Evolutionary conservation across 2,113 vertebrate genomes (phyloP).

Genomic region (Xenotilapia flavipinnis): DNA sequence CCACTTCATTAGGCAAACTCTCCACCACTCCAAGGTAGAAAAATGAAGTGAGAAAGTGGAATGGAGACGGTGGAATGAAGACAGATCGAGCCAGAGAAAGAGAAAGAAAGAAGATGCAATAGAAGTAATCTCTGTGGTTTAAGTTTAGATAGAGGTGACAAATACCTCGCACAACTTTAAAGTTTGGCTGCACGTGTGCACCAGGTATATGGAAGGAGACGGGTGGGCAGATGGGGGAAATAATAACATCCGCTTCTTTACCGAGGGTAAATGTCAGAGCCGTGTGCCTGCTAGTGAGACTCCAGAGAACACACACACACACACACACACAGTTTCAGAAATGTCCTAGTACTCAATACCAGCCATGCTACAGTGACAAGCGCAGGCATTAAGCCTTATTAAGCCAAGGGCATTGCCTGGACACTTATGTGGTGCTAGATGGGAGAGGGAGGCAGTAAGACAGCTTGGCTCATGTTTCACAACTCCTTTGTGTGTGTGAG

Average conservation of each 20-base stretch:
- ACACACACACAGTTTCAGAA: conserved; percentile 41
- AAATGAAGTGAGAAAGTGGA: conserved; percentile 50
- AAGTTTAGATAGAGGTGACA: conserved; percentile 23
- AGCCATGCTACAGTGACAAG: conserved; percentile 47
- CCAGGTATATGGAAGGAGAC: not conserved
- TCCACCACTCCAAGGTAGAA: conserved; percentile 44
- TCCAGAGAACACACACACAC: conserved; percentile 43
- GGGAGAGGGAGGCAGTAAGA: conserved; percentile 29
- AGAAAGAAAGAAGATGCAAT: conserved; percentile 10
- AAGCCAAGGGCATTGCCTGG: conserved; percentile 52
- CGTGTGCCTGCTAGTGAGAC: conserved; percentile 55
- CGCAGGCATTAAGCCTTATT: conserved; percentile 54
- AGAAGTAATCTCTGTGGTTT: conserved; percentile 7
- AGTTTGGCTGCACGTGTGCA: not conserved
- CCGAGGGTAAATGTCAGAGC: conserved; percentile 65
- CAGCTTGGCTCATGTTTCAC: conserved; percentile 45
- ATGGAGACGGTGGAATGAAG: conserved; percentile 32
- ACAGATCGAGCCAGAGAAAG: conserved; percentile 19
- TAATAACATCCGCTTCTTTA: conserved; percentile 46
- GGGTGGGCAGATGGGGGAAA: not conserved
- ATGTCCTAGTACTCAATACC: conserved; percentile 44
- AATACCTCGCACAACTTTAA: conserved; percentile 8
- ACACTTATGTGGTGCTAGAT: conserved; percentile 45
- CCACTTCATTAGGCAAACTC: conserved; percentile 68
- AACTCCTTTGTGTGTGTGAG: conserved; percentile 8